Base-by-base conservation (phyloP, 2,113 vertebrate species). In the Rhagologus leucostigma region DNA sequence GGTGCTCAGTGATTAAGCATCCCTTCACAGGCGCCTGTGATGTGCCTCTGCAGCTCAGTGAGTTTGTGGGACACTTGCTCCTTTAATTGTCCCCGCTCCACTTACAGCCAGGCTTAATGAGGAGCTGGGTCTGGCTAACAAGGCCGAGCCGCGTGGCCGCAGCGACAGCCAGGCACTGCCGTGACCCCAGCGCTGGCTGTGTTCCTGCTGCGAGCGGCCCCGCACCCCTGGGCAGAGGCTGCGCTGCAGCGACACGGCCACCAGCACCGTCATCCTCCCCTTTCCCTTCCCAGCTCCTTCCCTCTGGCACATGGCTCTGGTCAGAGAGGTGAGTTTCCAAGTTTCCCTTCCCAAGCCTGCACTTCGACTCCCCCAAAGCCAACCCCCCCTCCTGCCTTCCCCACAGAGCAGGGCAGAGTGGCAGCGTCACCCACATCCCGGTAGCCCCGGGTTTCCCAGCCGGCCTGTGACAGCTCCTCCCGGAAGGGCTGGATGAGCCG, bases 61-160 rank as follows among this genome's bases (percentile, higher is more conserved):
- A 8, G 0, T 55, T 30, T 63, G 60, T 74, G 84, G 84, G 87
- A 87, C 87, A 9, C 44, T 78, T 1, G 21, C 39, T 83, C 59
- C 90, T 86, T 46, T 92, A 62, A 94, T 90, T 90, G 86, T 65
- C 86, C 57, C 80, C 2, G 41, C 90, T 97, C 88, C 29, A 81
- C 19, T 93, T 89, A 26, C 62, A 78, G 69, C 78, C 4, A 5
- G 18, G 44, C 57, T 50, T 89, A 87, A 91, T 21, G 74, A 90
- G 0, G 41, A 75, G 87, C 50, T 16, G 57, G 5, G 1, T 14
- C 68, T n/a, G 84, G 42, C 84, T 75, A 63, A 82, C 2, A 8
- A 91, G 64, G 92, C 77, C 5, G 55, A 42, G 78, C 39, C 0
- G 10, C 47, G 6, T 5, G 9, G 55, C 41, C 3, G 1, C 46